Conservation (phyloP, 2,797 vertebrate species). For the Pteropus rufus region DNA sequence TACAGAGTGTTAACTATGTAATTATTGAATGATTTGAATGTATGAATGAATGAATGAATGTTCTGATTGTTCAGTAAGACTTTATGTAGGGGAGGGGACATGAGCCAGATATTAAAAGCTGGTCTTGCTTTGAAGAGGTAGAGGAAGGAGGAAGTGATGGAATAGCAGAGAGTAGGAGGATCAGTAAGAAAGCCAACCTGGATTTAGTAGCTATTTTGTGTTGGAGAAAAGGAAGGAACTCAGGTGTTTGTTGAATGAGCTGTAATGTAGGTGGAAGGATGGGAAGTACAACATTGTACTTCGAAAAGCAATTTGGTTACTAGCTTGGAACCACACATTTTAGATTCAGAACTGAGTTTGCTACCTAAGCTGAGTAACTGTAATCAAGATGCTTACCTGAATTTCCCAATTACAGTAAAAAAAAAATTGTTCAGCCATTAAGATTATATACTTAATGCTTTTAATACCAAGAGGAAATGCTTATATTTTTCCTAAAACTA, state of each 20-base stretch:
- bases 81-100: background rate
- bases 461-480: background rate
- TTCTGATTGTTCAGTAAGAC: background rate
- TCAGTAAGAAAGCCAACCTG: background rate
- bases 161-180: too few species aligned
- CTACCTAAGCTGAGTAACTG: background rate
- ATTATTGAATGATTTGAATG: background rate
- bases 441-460: conserved; percentile 25
- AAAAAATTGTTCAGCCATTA: background rate
- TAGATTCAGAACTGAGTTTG: background rate
- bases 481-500: background rate
- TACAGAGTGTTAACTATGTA: background rate
- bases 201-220: background rate
- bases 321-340: background rate
- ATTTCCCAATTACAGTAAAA: background rate
- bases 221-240: background rate
- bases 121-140: background rate
- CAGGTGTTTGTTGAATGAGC: background rate
- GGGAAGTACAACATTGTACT: background rate
- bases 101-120: background rate
- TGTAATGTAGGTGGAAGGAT: background rate
- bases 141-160: background rate
- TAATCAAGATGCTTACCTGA: conserved; percentile 1
- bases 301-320: background rate
- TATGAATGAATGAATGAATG: background rate